Conservation (phyloP, 2,113 vertebrate species). For the Ochotona princeps region DNA sequence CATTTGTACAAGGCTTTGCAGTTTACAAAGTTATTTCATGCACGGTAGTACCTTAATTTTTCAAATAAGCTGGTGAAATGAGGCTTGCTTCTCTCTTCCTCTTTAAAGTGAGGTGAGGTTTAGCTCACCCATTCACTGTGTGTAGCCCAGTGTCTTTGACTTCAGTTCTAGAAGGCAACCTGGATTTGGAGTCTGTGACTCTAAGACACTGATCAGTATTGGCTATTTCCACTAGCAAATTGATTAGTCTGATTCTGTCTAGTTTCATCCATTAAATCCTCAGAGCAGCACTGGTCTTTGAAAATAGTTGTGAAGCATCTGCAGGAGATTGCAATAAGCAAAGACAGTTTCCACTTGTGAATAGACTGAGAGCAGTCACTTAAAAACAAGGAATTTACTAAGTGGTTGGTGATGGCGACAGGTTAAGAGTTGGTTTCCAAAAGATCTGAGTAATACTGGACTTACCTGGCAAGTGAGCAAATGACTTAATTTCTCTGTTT, state of each 20-base stretch:
- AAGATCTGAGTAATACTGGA: background rate
- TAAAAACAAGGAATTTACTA: background rate
- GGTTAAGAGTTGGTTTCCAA: background rate
- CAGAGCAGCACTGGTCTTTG: background rate
- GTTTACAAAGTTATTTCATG: constrained; percentile 28
- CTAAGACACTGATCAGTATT: background rate
- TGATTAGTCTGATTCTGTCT: constrained; percentile 1
- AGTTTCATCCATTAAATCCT: background rate
- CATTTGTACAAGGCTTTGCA: constrained; percentile 32
- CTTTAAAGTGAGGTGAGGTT: background rate
- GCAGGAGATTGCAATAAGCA: background rate
- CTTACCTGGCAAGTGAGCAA: background rate
- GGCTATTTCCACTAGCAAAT: background rate
- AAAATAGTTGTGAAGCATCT: background rate
- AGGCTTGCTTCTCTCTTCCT: constrained; percentile 5
- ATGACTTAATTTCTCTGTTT: background rate
- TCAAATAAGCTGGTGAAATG: background rate
- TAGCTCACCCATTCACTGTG: background rate
- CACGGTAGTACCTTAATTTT: constrained; percentile 35
- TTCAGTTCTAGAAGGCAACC: background rate
- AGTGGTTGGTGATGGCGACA: background rate
- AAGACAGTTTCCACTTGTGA: background rate
- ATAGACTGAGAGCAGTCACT: background rate
- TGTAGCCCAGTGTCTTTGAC: background rate
- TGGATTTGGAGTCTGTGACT: background rate